Conservation (phyloP, 2,797 vertebrate species). For the Chiroxiphia lanceolata region DNA sequence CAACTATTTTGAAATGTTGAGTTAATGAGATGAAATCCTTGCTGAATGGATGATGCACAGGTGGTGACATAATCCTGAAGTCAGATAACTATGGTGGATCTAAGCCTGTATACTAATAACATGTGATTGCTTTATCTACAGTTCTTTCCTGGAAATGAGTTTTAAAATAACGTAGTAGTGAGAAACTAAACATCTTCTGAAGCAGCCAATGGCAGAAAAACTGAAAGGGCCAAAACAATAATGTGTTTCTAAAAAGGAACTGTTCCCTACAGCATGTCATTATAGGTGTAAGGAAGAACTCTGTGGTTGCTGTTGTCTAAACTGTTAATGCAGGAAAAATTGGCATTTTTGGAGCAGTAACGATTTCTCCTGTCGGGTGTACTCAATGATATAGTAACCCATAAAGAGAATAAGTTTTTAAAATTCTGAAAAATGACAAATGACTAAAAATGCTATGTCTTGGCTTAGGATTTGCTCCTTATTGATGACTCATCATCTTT, state of each 20-base stretch:
- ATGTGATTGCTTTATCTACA: not conserved
- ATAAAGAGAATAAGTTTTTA: not conserved
- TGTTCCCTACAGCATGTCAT: not conserved
- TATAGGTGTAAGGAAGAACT: not conserved
- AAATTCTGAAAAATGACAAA: not conserved
- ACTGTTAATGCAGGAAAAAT: not conserved
- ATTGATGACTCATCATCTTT: not conserved
- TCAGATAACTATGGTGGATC: slow-evolving; percentile 48
- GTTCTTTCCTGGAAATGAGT: not conserved
- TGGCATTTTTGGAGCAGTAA: not conserved
- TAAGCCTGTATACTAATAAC: not conserved
- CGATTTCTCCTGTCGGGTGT: not conserved
- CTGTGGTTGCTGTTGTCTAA: not conserved
- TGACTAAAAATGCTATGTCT: not conserved
- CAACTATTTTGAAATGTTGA: not conserved
- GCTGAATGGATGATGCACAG: slow-evolving; percentile 60
- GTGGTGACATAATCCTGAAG: slow-evolving; percentile 36
- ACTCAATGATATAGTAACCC: not conserved
- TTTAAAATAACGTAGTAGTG: not conserved
- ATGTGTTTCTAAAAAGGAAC: not conserved
- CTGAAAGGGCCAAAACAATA: not conserved
- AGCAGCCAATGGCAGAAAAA: not conserved
- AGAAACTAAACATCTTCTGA: not conserved
- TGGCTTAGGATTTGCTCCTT: not conserved
- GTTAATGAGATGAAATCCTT: slow-evolving; percentile 33